phyloP scores from a whole-genome alignment of 2,888 invertebrate genomes.

The Drosophila hamatofila region DNA sequence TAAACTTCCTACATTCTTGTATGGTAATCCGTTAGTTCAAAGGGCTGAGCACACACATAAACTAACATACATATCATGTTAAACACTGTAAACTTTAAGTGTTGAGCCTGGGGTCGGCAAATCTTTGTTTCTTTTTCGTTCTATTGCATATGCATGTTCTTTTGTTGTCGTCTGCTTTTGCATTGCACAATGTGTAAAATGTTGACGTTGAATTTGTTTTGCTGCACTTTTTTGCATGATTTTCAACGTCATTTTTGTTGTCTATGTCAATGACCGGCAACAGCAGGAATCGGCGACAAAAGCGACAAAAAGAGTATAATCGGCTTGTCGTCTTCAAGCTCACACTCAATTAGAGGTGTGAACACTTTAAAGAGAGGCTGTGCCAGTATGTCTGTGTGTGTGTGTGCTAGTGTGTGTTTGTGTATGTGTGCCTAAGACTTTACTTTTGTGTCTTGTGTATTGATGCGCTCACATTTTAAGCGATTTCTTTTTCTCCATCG shows the following conservation, averaged over 20 bases:
- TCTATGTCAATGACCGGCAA: constrained; percentile 63
- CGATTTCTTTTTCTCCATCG: constrained; percentile 43
- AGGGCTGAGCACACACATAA: not conserved
- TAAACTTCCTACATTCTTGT: not conserved
- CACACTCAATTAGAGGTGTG: constrained; percentile 29
- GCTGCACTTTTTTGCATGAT: constrained; percentile 30
- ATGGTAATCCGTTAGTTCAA: constrained; percentile 2
- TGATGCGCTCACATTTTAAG: constrained; percentile 30
- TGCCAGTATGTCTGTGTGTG: not conserved
- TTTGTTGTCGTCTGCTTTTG: constrained; percentile 1
- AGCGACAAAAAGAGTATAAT: constrained; percentile 13
- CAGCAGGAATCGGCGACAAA: constrained; percentile 18
- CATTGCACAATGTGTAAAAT: constrained; percentile 34
- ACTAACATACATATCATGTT: not conserved
- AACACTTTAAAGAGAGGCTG: constrained; percentile 17
- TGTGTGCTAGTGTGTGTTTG: not conserved
- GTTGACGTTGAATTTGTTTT: constrained; percentile 30
- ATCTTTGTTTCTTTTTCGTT: not conserved
- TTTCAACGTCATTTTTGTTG: constrained; percentile 31
- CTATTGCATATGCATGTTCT: constrained; percentile 9
- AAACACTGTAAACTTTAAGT: not conserved
- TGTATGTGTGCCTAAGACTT: constrained; percentile 1
- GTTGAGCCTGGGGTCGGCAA: not conserved
- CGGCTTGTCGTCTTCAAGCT: constrained; percentile 12
- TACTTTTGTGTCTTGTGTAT: constrained; percentile 23